These are phyloP conservation scores for Lepidurus couesii DNA, from an alignment of 1,140 invertebrate species.

Conservation along the genomic window DNA sequence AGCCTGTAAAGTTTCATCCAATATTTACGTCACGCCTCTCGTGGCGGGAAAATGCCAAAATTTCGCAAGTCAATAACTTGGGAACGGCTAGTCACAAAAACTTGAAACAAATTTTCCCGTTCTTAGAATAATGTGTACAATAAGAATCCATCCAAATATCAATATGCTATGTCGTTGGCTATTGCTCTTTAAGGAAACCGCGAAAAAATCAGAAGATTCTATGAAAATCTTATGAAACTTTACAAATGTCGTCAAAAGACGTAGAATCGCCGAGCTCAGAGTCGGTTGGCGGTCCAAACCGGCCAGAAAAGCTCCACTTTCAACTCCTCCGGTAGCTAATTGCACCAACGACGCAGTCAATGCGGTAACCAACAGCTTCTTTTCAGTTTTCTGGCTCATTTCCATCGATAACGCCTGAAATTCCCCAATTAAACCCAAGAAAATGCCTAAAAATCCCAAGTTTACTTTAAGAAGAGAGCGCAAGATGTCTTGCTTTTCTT, in stretches of 20 bases:
- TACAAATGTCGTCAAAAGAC: slow-evolving; percentile 39
- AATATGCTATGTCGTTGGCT: too few relatives aligned
- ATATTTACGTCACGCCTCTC: too few relatives aligned
- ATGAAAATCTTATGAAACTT: background rate
- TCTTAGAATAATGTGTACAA: too few relatives aligned
- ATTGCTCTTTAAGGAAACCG: too few relatives aligned
- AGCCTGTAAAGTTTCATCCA: too few relatives aligned
- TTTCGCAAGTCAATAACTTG: too few relatives aligned
- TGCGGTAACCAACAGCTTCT: slow-evolving; percentile 23
- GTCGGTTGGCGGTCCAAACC: slow-evolving; percentile 32
- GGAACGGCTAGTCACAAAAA: too few relatives aligned
- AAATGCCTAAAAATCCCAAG: background rate
- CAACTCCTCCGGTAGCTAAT: slow-evolving; percentile 3
- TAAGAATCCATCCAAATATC: too few relatives aligned
- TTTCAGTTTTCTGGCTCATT: background rate
- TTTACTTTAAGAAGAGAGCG: slow-evolving; percentile 28
- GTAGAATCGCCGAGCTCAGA: slow-evolving; percentile 37
- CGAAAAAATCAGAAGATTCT: background rate
- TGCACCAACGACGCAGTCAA: slow-evolving; percentile 41
- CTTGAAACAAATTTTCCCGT: too few relatives aligned
- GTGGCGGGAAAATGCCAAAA: too few relatives aligned
- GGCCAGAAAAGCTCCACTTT: slow-evolving; percentile 24
- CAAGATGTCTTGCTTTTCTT: slow-evolving; percentile 32
- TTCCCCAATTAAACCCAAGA: background rate
- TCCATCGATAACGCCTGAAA: slow-evolving; percentile 11